phyloP scores from a whole-genome alignment of 92 coral and sea anemone genomes.

The Epizoanthus rinbou region DNA sequence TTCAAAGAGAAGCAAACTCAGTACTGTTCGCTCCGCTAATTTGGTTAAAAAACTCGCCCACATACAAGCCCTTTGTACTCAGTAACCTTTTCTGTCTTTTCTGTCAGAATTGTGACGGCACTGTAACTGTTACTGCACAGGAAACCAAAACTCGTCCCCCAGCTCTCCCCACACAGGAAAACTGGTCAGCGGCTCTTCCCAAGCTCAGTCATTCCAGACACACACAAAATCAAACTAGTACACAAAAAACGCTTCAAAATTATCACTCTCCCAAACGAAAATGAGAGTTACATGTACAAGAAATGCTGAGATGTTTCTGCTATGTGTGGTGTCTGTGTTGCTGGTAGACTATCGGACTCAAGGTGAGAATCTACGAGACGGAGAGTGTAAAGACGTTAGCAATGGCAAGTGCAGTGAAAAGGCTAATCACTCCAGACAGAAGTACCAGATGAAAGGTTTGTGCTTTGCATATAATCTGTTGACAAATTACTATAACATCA shows the following conservation, averaged over 20 bases:
- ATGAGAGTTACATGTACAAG: not conserved
- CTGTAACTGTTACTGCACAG: too few relatives aligned
- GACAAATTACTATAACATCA: not conserved
- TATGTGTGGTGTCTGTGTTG: slow-evolving; percentile 14
- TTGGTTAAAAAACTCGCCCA: too few relatives aligned
- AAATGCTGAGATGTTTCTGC: not conserved
- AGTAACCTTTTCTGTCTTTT: too few relatives aligned
- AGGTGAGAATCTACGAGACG: slow-evolving; percentile 31
- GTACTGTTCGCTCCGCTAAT: too few relatives aligned
- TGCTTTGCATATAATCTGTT: not conserved
- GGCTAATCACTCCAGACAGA: slow-evolving; percentile 53
- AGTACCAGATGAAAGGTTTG: slow-evolving; percentile 63
- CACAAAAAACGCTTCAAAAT: too few relatives aligned
- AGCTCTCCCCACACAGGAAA: not conserved
- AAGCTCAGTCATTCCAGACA: too few relatives aligned
- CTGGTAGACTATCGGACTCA: not conserved
- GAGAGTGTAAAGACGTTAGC: slow-evolving; percentile 38
- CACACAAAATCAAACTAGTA: too few relatives aligned
- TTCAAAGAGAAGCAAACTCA: too few relatives aligned
- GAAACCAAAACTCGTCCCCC: not conserved
- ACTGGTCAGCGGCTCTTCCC: not conserved
- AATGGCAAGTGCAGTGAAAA: not conserved
- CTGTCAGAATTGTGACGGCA: too few relatives aligned
- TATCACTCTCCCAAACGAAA: not conserved
- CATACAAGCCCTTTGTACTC: too few relatives aligned